These are phyloP conservation scores for Symphodus melops DNA, from an alignment of 2,113 vertebrate genomes.

Conservation along the genomic window DNA sequence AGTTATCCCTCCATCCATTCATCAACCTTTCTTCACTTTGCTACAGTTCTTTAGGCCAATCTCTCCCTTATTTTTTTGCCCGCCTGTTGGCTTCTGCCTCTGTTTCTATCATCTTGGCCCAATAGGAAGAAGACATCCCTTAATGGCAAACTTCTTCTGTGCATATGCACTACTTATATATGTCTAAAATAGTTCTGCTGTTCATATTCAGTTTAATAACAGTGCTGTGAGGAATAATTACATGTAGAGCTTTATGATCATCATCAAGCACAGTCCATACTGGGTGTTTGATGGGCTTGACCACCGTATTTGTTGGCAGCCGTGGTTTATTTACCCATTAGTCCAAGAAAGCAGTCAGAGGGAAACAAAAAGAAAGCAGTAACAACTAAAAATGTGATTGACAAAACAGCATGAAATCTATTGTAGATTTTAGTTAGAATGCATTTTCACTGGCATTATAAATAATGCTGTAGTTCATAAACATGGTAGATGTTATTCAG, in stretches of 20 bases:
- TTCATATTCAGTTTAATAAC: not conserved
- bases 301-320: not conserved
- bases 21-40: slow-evolving; percentile 43
- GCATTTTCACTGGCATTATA: too few relatives aligned
- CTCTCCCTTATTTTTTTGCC: not conserved
- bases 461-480: too few relatives aligned
- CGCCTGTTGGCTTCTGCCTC: slow-evolving; percentile 8
- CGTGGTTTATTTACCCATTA: not conserved
- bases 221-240: not conserved
- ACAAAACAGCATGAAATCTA: too few relatives aligned
- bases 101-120: not conserved
- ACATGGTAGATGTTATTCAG: too few relatives aligned
- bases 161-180: not conserved
- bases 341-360: not conserved
- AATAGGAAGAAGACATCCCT: not conserved
- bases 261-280: not conserved
- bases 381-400: too few relatives aligned
- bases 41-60: slow-evolving; percentile 6
- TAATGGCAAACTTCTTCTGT: not conserved
- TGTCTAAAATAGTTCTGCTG: not conserved
- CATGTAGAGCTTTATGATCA: not conserved
- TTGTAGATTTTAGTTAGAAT: too few relatives aligned
- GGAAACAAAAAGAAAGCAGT: too few relatives aligned
- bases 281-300: not conserved
- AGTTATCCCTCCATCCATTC: slow-evolving; percentile 37